Evolutionary conservation across 1,140 invertebrate species (phyloP).

Genomic region (Ladona fulva): DNA sequence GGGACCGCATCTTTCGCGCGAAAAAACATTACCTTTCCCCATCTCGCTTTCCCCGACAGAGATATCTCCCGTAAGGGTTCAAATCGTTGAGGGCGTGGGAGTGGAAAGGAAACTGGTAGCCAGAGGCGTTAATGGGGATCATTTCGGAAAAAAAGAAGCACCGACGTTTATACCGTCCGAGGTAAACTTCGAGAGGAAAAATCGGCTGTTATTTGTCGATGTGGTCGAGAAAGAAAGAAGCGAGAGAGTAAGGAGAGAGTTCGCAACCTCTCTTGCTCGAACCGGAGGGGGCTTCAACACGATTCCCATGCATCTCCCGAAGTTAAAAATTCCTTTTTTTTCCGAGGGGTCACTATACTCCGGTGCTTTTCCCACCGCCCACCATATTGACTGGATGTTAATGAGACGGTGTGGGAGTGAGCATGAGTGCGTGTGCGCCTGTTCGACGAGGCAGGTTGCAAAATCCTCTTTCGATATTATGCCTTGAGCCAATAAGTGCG

Average conservation of each 20-base stretch:
- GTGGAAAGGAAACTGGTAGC: neutral
- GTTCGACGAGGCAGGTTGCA: neutral
- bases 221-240: neutral
- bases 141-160: neutral
- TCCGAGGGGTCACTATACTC: neutral
- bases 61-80: neutral
- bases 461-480: neutral
- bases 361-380: neutral
- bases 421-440: neutral
- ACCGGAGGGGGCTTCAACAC: neutral
- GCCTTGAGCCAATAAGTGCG: neutral
- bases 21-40: too few relatives aligned
- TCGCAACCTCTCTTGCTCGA: neutral
- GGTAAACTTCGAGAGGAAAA: neutral
- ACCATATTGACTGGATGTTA: neutral
- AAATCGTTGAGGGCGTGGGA: neutral
- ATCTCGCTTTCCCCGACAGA: neutral
- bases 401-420: neutral
- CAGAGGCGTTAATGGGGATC: neutral
- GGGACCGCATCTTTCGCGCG: too few relatives aligned
- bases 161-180: too few relatives aligned
- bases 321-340: neutral
- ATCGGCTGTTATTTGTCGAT: neutral
- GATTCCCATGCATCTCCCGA: neutral
- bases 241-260: neutral